Base-by-base conservation (phyloP, 1,140 invertebrate genomes). In the Drosophila kurseongensis region DNA sequence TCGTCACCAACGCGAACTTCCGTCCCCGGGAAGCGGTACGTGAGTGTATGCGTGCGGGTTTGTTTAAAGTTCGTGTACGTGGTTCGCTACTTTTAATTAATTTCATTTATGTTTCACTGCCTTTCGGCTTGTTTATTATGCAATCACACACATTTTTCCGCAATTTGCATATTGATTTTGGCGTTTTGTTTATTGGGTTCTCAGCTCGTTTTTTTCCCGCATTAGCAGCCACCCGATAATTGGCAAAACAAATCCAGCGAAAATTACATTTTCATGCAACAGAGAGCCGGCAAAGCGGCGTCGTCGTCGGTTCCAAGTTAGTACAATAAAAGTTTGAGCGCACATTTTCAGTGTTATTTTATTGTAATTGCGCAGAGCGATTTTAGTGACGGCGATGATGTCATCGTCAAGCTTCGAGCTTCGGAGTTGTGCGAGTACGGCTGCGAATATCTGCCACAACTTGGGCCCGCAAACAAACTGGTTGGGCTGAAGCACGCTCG, bases 281-380 rank as follows among this genome's bases (percentile, higher is more conserved):
- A 62, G 63, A 51, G 57, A 68, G 47, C 51, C 41, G 68, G 44
- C 68, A 50, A 40, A 36, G 44, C 66, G 51, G 44, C 66, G 66
- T 50, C 45, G 9, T 14, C 32, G n/a, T 14, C 48, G 12, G 42
- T 5, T 51, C 44, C 38, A 51, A 75, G 71, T 76, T 59, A 61
- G 42, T 61, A 71, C 45, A 66, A 80, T 61, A 85, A 81, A 75
- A 59, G 65, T 76, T 80, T 73, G 73, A 80, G 76, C 76, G 61
- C 72, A 58, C 74, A 77, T 44, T 78, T 62, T 76, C 42, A 42
- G 66, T 75, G 27, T 50, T 57, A 47, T 68, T 82, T 88, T 86
- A 86, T 86, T 86, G 60, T 86, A 86, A 83, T 88, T 88, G 75
- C 83, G 71, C 63, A 77, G 73, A 79, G 65, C 82, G 75, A 72